A percentile compares a stretch with the other conserved stretches of the same genome.
Evolutionary conservation across 2,113 vertebrate species (phyloP).

Genomic region (Bombycilla garrulus): DNA sequence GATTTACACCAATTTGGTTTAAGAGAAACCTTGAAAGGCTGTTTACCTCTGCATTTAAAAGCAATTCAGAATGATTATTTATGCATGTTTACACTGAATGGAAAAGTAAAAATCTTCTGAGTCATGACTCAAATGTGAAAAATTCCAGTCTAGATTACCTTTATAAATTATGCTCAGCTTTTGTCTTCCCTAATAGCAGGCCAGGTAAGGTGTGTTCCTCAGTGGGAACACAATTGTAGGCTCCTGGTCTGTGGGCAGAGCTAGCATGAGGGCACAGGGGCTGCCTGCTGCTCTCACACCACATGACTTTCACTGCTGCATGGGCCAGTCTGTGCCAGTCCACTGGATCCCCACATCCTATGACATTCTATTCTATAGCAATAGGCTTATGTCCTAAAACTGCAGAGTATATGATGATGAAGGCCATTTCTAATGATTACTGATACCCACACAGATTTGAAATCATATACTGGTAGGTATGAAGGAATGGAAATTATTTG

Average conservation of each 20-base stretch:
- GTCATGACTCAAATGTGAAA: background rate
- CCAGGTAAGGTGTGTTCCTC: background rate
- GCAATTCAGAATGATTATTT: background rate
- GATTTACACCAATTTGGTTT: background rate
- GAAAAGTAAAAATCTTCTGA: background rate
- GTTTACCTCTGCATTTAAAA: background rate
- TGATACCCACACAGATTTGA: background rate
- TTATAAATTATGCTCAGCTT: background rate
- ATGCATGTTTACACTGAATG: background rate
- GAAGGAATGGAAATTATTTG: background rate
- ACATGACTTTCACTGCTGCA: background rate
- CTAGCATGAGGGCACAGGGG: background rate
- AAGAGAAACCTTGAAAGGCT: constrained; percentile 6
- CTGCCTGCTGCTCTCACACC: background rate
- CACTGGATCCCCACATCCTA: background rate
- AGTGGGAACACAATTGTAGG: background rate
- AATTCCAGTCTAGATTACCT: background rate
- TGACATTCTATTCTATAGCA: background rate
- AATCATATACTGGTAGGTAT: background rate
- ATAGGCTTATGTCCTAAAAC: background rate
- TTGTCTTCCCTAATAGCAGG: background rate
- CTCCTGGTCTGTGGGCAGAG: background rate
- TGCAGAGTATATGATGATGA: background rate
- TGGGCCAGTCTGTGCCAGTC: background rate
- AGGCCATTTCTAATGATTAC: background rate